These are phyloP conservation scores for Fragum whitleyi DNA, from an alignment of 2,888 invertebrate genomes.

Conservation along the genomic window DNA sequence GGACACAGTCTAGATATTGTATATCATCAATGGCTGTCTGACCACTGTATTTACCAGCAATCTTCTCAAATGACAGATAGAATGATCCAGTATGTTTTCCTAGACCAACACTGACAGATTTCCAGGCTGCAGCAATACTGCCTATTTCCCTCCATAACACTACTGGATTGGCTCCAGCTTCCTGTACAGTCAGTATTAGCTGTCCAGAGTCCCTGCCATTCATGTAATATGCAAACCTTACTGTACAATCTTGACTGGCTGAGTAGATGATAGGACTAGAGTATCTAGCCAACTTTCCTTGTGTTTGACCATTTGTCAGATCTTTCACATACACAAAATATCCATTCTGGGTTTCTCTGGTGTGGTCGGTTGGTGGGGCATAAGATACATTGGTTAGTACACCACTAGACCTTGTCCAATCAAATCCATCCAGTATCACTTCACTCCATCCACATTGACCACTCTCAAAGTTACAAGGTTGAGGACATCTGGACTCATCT, in stretches of 20 bases:
- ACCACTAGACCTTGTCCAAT: constrained; percentile 76
- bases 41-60: constrained; percentile 70
- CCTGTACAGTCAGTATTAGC: constrained; percentile 67
- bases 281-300: constrained; percentile 68
- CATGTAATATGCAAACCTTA: constrained; percentile 78
- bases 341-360: constrained; percentile 71
- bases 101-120: constrained; percentile 73
- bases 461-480: constrained; percentile 82
- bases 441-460: constrained; percentile 79
- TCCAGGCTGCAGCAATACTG: constrained; percentile 65
- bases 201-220: constrained; percentile 68
- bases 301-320: constrained; percentile 61
- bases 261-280: constrained; percentile 70
- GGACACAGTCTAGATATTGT: constrained; percentile 71
- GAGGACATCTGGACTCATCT: constrained; percentile 77
- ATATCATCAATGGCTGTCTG: constrained; percentile 82
- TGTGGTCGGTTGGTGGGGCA: constrained; percentile 76
- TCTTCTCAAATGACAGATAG: constrained; percentile 68
- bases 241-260: constrained; percentile 73
- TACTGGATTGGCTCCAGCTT: constrained; percentile 55
- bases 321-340: constrained; percentile 78
- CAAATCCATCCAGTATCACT: constrained; percentile 70
- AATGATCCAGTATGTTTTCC: constrained; percentile 72
- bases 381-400: constrained; percentile 53
- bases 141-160: constrained; percentile 63